Percentiles rank a stretch among this genome's conserved stretches.
phyloP scores from a whole-genome alignment of 2,113 vertebrate genomes.

The Gymnorhina tibicen region DNA sequence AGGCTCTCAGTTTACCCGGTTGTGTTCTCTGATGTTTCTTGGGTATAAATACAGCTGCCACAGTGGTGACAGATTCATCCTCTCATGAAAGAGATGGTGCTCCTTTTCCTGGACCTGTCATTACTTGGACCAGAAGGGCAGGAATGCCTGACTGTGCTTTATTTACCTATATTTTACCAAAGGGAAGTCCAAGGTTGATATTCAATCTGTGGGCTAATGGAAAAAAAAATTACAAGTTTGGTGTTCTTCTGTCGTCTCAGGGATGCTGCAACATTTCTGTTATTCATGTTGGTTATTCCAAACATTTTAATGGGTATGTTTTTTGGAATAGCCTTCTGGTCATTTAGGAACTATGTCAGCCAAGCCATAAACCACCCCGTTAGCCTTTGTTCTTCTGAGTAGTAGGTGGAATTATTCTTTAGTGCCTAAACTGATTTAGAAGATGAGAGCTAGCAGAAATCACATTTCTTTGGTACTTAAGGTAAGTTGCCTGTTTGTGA shows the following conservation, averaged over 20 bases:
- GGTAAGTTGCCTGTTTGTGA: background rate
- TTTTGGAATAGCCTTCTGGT: background rate
- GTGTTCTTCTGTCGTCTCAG: background rate
- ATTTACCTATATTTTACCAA: background rate
- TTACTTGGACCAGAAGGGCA: background rate
- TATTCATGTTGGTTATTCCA: background rate
- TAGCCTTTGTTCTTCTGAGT: background rate
- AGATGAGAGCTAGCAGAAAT: background rate
- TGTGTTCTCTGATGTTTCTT: background rate
- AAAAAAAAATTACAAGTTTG: background rate
- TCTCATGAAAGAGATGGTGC: background rate
- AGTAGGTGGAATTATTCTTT: background rate
- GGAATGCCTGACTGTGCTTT: background rate
- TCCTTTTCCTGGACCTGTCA: background rate
- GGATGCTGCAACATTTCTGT: background rate
- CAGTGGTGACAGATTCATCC: background rate
- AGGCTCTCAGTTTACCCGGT: background rate
- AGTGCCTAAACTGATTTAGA: background rate
- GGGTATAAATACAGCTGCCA: background rate
- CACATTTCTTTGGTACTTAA: background rate
- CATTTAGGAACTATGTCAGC: background rate
- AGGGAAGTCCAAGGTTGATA: background rate
- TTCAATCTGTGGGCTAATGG: background rate
- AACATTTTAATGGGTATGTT: background rate
- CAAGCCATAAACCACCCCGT: background rate